Evolutionary conservation across 2,797 vertebrate genomes (phyloP).

Genomic region (Poeciliopsis paucimaculata): DNA sequence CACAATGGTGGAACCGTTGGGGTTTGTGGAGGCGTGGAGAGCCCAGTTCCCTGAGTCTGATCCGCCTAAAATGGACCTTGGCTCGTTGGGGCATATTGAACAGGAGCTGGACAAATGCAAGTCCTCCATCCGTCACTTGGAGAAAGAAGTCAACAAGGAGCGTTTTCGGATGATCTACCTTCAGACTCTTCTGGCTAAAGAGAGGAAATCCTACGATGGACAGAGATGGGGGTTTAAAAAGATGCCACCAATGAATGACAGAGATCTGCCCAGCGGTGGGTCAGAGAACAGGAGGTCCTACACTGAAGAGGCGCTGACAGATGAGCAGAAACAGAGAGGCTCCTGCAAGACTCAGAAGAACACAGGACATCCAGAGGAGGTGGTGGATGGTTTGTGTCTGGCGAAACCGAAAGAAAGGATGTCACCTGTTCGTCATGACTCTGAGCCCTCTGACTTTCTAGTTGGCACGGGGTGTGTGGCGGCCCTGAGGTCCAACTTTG

Average conservation of each 20-base stretch:
- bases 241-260: conserved; percentile 69
- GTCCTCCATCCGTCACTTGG: conserved; percentile 89
- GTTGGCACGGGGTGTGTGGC: conserved; percentile 88
- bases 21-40: conserved; percentile 97
- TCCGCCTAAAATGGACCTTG: conserved; percentile 94
- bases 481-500: conserved; percentile 92
- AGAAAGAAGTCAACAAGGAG: conserved; percentile 98
- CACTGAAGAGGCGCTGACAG: conserved; percentile 36
- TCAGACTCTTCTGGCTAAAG: conserved; percentile 96
- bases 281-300: conserved; percentile 41
- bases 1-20: conserved; percentile 93
- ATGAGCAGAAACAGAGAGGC: conserved; percentile 42
- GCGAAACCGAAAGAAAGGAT: conserved; percentile 76
- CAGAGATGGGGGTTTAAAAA: conserved; percentile 93
- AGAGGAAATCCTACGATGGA: conserved; percentile 94
- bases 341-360: conserved; percentile 72
- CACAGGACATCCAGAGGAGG: conserved; percentile 75
- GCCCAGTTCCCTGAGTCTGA: conserved; percentile 97
- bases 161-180: conserved; percentile 99
- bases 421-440: conserved; percentile 74
- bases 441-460: conserved; percentile 74
- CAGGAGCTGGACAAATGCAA: conserved; percentile 96
- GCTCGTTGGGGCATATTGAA: conserved; percentile 90
- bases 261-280: conserved; percentile 39
- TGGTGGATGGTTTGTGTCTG: conserved; percentile 77